Evolutionary conservation across 30 jellyfish, hydroid and myxozoan species (phyloP).

Genomic region (Aurelia sp.): DNA sequence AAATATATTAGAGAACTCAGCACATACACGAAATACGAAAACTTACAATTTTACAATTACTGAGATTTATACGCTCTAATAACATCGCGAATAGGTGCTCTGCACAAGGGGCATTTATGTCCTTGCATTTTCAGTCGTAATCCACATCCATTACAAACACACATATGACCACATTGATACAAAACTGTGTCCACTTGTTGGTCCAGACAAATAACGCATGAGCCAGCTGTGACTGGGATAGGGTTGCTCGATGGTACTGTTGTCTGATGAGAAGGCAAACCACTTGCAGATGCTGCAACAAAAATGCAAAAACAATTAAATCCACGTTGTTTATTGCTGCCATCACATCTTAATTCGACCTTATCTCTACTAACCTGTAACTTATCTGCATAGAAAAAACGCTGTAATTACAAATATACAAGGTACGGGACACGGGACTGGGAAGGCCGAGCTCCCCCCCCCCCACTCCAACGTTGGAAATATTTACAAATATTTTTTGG

Average conservation of each 20-base stretch:
- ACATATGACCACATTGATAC: slow-evolving; percentile 93
- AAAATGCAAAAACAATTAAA: background rate
- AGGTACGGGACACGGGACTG: no score
- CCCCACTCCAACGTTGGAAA: no score
- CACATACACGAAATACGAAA: no score
- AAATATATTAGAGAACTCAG: no score
- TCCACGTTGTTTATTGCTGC: no score
- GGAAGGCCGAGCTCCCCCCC: no score
- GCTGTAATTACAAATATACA: no score
- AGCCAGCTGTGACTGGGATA: slow-evolving; percentile 74
- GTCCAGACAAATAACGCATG: slow-evolving; percentile 87
- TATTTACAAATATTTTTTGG: no score
- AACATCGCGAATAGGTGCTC: slow-evolving; percentile 91
- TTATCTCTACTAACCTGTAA: no score
- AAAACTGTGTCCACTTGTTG: slow-evolving; percentile 76
- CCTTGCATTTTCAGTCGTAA: slow-evolving; percentile 83
- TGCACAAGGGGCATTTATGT: slow-evolving; percentile 89
- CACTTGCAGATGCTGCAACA: slow-evolving; percentile 29
- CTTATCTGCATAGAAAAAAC: no score
- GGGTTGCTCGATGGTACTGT: background rate
- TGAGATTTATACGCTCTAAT: slow-evolving; percentile 78
- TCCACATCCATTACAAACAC: slow-evolving; percentile 85
- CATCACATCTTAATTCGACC: no score
- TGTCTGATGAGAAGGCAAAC: slow-evolving; percentile 45
- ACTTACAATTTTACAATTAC: background rate